Evolutionary conservation across 1,140 invertebrate genomes (phyloP).

Genomic region (Drosophila repleta): DNA sequence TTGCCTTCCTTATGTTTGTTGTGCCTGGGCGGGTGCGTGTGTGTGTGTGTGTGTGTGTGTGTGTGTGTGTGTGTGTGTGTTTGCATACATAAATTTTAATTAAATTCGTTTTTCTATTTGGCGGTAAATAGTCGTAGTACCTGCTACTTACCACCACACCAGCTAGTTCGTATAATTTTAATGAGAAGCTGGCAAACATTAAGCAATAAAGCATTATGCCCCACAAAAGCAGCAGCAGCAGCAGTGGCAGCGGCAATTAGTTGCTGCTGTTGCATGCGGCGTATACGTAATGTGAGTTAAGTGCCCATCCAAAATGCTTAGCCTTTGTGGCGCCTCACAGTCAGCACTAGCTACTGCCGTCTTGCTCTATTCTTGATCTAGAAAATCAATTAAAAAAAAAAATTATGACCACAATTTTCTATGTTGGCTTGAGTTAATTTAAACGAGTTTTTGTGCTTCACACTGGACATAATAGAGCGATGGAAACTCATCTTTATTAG

Average conservation of each 20-base stretch:
- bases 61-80: constrained; percentile 6
- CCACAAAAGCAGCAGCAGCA: constrained; percentile 31
- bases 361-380: too few species aligned
- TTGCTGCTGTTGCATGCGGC: constrained; percentile 31
- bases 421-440: neutral
- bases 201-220: constrained; percentile 36
- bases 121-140: constrained; percentile 37
- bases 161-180: constrained; percentile 34
- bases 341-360: too few species aligned
- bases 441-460: neutral
- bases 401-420: neutral
- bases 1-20: constrained; percentile 52
- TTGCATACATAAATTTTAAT: constrained; percentile 61
- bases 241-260: constrained; percentile 25
- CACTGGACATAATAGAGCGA: constrained; percentile 15
- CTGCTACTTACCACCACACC: constrained; percentile 13
- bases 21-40: constrained; percentile 16
- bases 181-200: constrained; percentile 40
- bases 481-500: constrained; percentile 34
- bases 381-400: too few species aligned
- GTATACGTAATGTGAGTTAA: constrained; percentile 36
- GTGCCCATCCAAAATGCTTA: constrained; percentile 12
- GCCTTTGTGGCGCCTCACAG: neutral
- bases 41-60: constrained; percentile 12
- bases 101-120: constrained; percentile 54